phyloP scores from a whole-genome alignment of 2,113 vertebrate species.

The Synchiropus splendidus region DNA sequence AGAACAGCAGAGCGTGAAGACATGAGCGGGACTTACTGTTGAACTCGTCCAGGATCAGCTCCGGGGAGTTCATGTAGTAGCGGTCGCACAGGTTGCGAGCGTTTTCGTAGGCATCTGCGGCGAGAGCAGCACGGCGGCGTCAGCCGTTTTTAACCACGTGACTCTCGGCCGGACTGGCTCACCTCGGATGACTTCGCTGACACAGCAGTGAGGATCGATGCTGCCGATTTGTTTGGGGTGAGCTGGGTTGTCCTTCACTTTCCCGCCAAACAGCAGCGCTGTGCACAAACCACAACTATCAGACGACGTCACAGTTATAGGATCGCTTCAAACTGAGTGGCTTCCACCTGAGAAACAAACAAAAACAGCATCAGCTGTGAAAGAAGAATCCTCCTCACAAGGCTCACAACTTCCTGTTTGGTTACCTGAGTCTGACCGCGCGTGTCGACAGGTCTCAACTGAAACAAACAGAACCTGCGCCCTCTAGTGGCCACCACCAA shows the following conservation, averaged over 20 bases:
- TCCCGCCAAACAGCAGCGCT: slow-evolving; percentile 92
- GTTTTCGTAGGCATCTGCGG: slow-evolving; percentile 90
- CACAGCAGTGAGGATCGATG: slow-evolving; percentile 85
- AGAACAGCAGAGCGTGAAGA: neutral
- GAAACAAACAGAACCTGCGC: too few relatives aligned
- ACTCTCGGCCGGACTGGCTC: neutral
- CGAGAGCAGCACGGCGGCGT: neutral
- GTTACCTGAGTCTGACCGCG: too few relatives aligned
- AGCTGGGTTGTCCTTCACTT: slow-evolving; percentile 80
- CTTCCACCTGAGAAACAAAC: too few relatives aligned
- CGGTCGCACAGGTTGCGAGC: slow-evolving; percentile 90
- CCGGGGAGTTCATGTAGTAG: slow-evolving; percentile 93
- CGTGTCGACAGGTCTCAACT: too few relatives aligned
- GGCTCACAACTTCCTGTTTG: too few relatives aligned
- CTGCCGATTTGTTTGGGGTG: slow-evolving; percentile 96
- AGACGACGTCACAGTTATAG: too few relatives aligned
- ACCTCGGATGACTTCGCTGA: slow-evolving; percentile 90
- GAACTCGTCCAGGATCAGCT: slow-evolving; percentile 81
- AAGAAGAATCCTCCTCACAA: too few relatives aligned
- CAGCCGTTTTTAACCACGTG: neutral
- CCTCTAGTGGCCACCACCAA: too few relatives aligned
- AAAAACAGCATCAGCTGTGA: too few relatives aligned
- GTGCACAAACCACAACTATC: slow-evolving; percentile 5
- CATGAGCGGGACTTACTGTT: slow-evolving; percentile 68
- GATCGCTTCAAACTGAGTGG: too few relatives aligned